These are phyloP conservation scores for Bombus fervidus DNA, from an alignment of 1,140 invertebrate genomes.

Conservation along the genomic window DNA sequence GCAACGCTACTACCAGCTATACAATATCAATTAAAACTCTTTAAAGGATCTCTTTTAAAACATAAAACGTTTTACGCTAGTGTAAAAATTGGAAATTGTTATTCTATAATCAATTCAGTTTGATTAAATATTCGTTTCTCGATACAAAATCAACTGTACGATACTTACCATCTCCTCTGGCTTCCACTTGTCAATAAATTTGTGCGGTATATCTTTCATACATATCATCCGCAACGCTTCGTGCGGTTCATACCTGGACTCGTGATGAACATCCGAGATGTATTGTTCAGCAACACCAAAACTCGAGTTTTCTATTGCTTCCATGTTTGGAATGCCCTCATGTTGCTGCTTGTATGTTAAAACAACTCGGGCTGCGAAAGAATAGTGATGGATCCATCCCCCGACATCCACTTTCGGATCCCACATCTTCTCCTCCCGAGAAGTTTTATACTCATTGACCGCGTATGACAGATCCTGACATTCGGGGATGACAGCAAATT, in stretches of 20 bases:
- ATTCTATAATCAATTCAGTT: too few relatives aligned
- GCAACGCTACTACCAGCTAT: too few relatives aligned
- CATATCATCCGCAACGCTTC: neutral
- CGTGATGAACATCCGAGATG: conserved; percentile 7
- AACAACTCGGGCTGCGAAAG: neutral
- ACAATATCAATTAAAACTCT: too few relatives aligned
- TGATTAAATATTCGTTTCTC: too few relatives aligned
- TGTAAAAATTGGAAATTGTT: too few relatives aligned
- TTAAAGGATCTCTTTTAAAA: too few relatives aligned
- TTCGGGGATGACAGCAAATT: conserved; percentile 10
- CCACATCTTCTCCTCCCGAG: conserved; percentile 35
- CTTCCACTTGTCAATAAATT: neutral
- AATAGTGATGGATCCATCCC: neutral
- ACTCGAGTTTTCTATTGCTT: conserved; percentile 27
- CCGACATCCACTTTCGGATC: neutral
- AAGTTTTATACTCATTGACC: conserved; percentile 21
- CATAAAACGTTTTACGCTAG: too few relatives aligned
- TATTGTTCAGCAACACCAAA: conserved; percentile 19
- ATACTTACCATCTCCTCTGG: neutral
- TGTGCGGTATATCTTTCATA: neutral
- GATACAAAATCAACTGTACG: too few relatives aligned
- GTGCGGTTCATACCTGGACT: neutral
- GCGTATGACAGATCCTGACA: neutral
- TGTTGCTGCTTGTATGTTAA: neutral
- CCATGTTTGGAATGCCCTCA: neutral